Conservation (phyloP, 2,113 vertebrate species). For the Cathartes aura region DNA sequence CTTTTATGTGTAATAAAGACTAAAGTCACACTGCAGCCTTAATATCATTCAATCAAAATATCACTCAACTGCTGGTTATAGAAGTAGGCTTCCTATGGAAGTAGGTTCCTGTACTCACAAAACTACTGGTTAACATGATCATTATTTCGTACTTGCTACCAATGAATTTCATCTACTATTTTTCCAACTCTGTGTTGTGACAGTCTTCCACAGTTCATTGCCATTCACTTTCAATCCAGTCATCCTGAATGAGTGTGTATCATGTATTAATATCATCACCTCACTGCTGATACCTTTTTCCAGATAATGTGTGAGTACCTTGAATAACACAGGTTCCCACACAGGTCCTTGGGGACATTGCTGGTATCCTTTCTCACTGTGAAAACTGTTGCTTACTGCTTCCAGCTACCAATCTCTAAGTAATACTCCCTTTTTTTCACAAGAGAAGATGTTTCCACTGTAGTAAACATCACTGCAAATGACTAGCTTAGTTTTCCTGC, state of each 20-base stretch:
- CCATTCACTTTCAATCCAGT: neutral
- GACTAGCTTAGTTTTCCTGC: neutral
- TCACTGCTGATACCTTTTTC: neutral
- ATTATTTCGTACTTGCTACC: neutral
- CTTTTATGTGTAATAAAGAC: neutral
- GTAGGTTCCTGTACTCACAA: neutral
- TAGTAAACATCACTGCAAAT: neutral
- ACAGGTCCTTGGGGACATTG: neutral
- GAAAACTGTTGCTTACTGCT: neutral
- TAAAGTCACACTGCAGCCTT: neutral
- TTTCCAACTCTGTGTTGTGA: neutral
- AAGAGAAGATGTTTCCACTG: neutral
- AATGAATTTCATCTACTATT: neutral
- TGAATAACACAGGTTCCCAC: neutral
- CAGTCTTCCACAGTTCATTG: neutral
- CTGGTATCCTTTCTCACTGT: neutral
- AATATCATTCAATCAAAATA: slow-evolving; percentile 3
- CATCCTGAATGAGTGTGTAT: neutral
- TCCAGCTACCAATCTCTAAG: neutral
- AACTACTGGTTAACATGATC: neutral
- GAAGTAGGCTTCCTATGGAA: neutral
- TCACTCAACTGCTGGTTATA: neutral
- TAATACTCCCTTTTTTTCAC: neutral
- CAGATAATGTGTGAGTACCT: neutral
- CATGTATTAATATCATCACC: neutral